Base-by-base conservation (phyloP, 2,113 vertebrate species). In the Kobus ellipsiprymnus region DNA sequence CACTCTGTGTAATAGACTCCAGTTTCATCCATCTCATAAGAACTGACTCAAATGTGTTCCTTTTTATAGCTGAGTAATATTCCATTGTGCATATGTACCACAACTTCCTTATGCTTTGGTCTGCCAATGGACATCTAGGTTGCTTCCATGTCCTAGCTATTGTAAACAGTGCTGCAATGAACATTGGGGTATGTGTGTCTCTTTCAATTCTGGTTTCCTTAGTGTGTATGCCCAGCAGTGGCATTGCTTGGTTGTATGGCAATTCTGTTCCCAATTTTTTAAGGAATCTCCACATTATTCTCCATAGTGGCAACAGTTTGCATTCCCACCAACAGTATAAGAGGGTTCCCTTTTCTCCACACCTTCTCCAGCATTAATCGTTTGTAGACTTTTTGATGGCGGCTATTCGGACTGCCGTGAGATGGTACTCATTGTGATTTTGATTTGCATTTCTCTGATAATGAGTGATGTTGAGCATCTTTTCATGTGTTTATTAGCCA, bases 381-480 rank as follows among this genome's bases (percentile, higher is more conserved):
- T 71, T 71, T 71, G n/a, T 71, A 71, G 64, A 71, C 64, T 21
- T 71, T 71, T 36, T 21, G 67, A 40, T 40, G n/a, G 67, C 2
- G 2, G n/a, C 67, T 71, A 23, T 71, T 71, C 67, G 40, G 67
- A 40, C 19, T 0, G 0, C 64, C 1, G 0, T 23, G 9, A 40
- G 67, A 40, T 71, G n/a, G 36, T 40, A 40, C 19, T 71, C 5
- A 71, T 2, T 71, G n/a, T 71, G n/a, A 21, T 40, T 71, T 71
- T 71, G 67, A 40, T 71, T 40, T 71, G n/a, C n/a, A 40, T 71
- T 71, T 71, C n/a, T 71, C n/a, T 71, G 19, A 40, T 40, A 12
- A 40, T 40, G 19, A 71, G 19, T 40, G 67, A 71, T 2, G 2
- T 71, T 71, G n/a, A 23, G 10, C 19, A 23, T 71, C n/a, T 71